A percentile compares a stretch with the other conserved stretches of the same genome.
These are phyloP conservation scores for Myioborus melanocephalus DNA, from an alignment of 2,797 vertebrate species.

Conservation along the genomic window DNA sequence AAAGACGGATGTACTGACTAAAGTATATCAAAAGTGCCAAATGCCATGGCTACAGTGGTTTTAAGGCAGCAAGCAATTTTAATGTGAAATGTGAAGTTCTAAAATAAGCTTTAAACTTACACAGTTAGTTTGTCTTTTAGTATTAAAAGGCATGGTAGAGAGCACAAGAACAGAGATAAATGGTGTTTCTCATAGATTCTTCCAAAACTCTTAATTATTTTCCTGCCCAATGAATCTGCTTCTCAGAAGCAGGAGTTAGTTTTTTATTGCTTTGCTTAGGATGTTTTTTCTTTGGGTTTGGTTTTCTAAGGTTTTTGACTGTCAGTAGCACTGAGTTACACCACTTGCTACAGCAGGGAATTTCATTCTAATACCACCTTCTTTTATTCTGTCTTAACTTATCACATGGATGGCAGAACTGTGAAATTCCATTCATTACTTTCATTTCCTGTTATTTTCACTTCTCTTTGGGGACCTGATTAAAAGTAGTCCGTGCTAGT, in stretches of 20 bases:
- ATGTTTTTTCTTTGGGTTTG: not conserved
- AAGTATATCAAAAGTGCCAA: not conserved
- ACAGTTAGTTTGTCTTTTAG: not conserved
- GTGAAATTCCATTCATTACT: not conserved
- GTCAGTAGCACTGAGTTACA: not conserved
- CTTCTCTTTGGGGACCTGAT: slow-evolving; percentile 33
- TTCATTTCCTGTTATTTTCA: slow-evolving; percentile 36
- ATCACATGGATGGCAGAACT: not conserved
- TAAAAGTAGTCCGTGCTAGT: slow-evolving; percentile 21
- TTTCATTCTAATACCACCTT: not conserved
- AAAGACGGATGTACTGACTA: not conserved
- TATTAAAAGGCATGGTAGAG: not conserved
- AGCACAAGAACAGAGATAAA: not conserved
- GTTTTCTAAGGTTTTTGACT: not conserved
- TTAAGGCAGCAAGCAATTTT: not conserved
- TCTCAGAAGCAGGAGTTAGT: not conserved
- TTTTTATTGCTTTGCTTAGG: not conserved
- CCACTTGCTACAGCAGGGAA: not conserved
- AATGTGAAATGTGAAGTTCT: not conserved
- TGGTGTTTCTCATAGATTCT: not conserved
- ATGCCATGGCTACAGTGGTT: not conserved
- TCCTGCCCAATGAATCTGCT: not conserved
- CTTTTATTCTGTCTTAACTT: not conserved
- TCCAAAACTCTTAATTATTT: not conserved
- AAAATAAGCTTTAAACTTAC: not conserved